Percentiles rank a stretch among this genome's conserved stretches.
These are phyloP conservation scores for Tragopan temminckii DNA, from an alignment of 2,797 vertebrate species.

Conservation along the genomic window DNA sequence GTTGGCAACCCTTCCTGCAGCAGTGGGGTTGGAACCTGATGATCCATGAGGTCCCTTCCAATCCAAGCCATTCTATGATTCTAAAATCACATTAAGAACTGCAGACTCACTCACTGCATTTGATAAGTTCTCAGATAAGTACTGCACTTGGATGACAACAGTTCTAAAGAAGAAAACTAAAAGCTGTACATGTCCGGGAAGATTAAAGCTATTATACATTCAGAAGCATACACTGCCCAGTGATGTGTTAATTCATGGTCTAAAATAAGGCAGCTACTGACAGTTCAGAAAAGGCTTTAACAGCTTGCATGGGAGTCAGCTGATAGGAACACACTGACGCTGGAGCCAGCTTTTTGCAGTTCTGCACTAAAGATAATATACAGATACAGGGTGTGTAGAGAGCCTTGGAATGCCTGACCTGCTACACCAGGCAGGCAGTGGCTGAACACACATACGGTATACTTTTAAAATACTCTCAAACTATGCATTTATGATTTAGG, in stretches of 20 bases:
- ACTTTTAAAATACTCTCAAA: not conserved
- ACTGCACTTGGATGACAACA: not conserved
- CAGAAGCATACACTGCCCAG: not conserved
- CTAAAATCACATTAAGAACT: not conserved
- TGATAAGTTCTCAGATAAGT: not conserved
- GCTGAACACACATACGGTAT: fast-evolving
- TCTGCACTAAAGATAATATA: not conserved
- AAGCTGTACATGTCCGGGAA: not conserved
- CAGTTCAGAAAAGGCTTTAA: not conserved
- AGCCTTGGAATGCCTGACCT: not conserved
- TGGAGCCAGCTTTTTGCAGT: not conserved
- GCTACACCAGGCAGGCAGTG: not conserved
- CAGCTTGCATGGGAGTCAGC: not conserved
- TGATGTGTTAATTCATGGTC: not conserved
- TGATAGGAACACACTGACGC: not conserved
- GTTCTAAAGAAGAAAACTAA: not conserved
- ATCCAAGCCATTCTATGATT: too few relatives aligned
- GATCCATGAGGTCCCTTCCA: too few relatives aligned
- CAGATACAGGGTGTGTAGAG: not conserved
- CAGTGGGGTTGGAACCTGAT: too few relatives aligned
- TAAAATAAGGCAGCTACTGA: conserved; percentile 6
- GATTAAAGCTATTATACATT: not conserved
- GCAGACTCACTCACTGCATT: not conserved
- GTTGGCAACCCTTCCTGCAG: too few relatives aligned
- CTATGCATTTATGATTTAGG: not conserved